A percentile compares a stretch with the other conserved stretches of the same genome.
These are phyloP conservation scores for Erpobdella octoculata DNA, from an alignment of 2,888 invertebrate species.

Conservation along the genomic window DNA sequence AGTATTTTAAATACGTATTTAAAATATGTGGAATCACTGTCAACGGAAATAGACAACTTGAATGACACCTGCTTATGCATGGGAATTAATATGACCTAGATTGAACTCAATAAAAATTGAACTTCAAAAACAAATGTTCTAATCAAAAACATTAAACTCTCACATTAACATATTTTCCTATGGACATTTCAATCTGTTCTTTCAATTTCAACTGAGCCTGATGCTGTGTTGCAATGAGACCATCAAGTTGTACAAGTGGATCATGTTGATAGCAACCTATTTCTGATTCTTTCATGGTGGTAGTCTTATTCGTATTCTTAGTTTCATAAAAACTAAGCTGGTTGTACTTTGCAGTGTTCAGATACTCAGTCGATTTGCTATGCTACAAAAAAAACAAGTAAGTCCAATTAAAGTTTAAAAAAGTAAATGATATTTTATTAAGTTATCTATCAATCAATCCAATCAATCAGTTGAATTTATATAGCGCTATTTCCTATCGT, in stretches of 20 bases:
- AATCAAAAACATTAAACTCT: not conserved
- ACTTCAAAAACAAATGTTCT: not conserved
- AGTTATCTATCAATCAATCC: too few relatives aligned
- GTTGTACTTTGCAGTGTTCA: not conserved
- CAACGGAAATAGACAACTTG: too few relatives aligned
- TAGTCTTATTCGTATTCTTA: not conserved
- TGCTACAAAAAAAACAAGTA: not conserved
- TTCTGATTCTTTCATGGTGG: too few relatives aligned
- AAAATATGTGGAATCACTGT: too few relatives aligned
- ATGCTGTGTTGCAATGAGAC: conserved; percentile 2
- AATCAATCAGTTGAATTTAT: too few relatives aligned
- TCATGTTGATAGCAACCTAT: too few relatives aligned
- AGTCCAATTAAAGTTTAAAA: not conserved
- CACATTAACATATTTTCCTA: not conserved
- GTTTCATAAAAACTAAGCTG: not conserved
- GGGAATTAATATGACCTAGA: too few relatives aligned
- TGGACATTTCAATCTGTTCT: not conserved
- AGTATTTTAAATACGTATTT: too few relatives aligned
- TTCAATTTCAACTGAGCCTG: not conserved
- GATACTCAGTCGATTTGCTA: not conserved
- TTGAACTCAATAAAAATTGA: not conserved
- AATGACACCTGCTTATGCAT: too few relatives aligned
- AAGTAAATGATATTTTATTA: too few relatives aligned
- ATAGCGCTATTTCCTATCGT: too few relatives aligned
- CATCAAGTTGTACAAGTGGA: not conserved